These are phyloP conservation scores for Brachyopa scutellaris DNA, from an alignment of 2,888 invertebrate species.

Conservation along the genomic window DNA sequence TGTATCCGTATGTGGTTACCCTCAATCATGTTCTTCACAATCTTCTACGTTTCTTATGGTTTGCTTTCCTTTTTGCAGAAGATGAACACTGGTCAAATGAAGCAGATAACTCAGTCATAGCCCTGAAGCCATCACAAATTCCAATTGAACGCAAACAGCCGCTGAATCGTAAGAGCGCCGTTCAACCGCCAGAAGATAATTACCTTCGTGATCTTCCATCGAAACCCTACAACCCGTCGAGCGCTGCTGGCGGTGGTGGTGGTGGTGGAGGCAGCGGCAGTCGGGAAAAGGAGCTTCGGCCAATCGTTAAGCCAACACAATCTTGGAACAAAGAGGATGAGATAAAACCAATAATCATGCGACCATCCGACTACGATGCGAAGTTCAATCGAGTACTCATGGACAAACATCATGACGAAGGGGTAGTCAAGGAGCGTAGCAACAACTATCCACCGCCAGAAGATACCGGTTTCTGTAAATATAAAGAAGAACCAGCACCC, in stretches of 20 bases:
- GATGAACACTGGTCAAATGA: constrained; percentile 82
- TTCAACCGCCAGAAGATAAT: constrained; percentile 80
- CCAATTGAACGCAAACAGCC: constrained; percentile 78
- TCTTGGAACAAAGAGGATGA: constrained; percentile 80
- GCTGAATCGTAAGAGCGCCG: constrained; percentile 79
- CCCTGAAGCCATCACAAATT: constrained; percentile 80
- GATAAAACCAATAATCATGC: constrained; percentile 80
- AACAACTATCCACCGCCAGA: constrained; percentile 65
- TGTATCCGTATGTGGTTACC: neutral
- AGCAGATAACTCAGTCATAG: constrained; percentile 81
- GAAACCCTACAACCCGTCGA: constrained; percentile 78
- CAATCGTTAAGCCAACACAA: constrained; percentile 61
- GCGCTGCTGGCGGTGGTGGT: constrained; percentile 46
- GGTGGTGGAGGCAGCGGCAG: constrained; percentile 59
- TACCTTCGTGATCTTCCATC: constrained; percentile 80
- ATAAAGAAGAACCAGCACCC: constrained; percentile 58
- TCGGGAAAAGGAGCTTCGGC: constrained; percentile 69
- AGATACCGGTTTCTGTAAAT: constrained; percentile 67
- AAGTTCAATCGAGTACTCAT: constrained; percentile 80
- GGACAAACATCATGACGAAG: constrained; percentile 72
- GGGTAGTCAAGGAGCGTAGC: constrained; percentile 76
- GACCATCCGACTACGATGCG: constrained; percentile 80
- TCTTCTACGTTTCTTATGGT: neutral
- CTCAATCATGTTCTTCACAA: constrained; percentile 25
- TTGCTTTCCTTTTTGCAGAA: constrained; percentile 74